Evolutionary conservation across 2,797 vertebrate species (phyloP).

Genomic region (Urocyon cinereoargenteus): DNA sequence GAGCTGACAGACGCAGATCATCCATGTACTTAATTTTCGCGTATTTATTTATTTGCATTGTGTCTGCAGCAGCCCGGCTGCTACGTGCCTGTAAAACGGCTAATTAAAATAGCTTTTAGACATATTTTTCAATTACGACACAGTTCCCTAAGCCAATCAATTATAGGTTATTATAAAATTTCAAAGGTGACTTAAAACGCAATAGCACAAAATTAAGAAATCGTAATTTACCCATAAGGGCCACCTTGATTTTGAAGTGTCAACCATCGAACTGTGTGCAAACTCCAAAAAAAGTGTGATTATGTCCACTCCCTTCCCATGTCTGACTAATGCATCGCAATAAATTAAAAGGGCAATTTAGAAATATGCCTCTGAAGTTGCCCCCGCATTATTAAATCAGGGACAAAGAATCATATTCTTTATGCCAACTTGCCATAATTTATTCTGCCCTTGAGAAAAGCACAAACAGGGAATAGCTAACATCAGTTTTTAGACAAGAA

Average conservation of each 20-base stretch:
- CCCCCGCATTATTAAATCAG: slow-evolving; percentile 57
- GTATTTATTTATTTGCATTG: slow-evolving; percentile 70
- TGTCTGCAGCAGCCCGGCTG: slow-evolving; percentile 52
- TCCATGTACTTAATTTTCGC: background rate
- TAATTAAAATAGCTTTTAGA: slow-evolving; percentile 82
- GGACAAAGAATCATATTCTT: slow-evolving; percentile 45
- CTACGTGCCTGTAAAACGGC: slow-evolving; percentile 51
- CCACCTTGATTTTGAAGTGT: slow-evolving; percentile 74
- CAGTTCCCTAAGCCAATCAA: slow-evolving; percentile 81
- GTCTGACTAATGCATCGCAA: slow-evolving; percentile 67
- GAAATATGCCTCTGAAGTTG: slow-evolving; percentile 52
- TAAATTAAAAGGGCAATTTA: slow-evolving; percentile 43
- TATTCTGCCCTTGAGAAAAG: slow-evolving; percentile 39
- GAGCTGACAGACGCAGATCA: background rate
- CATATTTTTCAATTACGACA: slow-evolving; percentile 83
- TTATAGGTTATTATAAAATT: slow-evolving; percentile 77
- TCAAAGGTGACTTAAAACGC: slow-evolving; percentile 82
- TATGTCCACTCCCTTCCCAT: background rate
- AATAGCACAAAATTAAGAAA: slow-evolving; percentile 75
- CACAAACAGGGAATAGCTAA: background rate
- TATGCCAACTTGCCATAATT: background rate
- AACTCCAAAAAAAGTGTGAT: slow-evolving; percentile 71
- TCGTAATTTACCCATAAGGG: slow-evolving; percentile 77
- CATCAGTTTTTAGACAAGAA: background rate
- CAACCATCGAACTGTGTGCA: slow-evolving; percentile 65